Evolutionary conservation across 2,113 vertebrate species (phyloP).

Genomic region (Emydura subglobosa): DNA sequence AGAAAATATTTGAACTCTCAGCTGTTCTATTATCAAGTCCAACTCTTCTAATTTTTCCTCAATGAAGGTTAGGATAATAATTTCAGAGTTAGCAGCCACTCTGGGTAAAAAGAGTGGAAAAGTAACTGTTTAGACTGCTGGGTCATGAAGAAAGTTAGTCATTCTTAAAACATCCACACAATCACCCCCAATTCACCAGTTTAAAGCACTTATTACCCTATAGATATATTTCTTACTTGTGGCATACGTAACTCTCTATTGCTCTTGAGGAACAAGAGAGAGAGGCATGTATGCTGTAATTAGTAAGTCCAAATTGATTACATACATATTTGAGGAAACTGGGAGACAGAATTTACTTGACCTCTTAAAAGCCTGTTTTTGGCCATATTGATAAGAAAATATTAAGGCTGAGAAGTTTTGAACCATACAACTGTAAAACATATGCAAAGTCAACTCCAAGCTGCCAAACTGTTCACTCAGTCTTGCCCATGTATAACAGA

Average conservation of each 20-base stretch:
- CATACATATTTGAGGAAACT: neutral
- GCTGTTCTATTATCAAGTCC: neutral
- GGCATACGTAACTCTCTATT: neutral
- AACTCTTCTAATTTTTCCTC: neutral
- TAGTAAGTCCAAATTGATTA: accelerated
- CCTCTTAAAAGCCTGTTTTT: neutral
- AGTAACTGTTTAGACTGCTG: neutral
- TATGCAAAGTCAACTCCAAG: neutral
- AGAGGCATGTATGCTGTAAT: neutral
- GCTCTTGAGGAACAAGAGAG: neutral
- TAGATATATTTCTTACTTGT: neutral
- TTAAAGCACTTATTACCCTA: neutral
- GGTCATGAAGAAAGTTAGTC: neutral
- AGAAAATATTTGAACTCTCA: neutral
- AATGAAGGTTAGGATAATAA: neutral
- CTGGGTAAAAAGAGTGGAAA: neutral
- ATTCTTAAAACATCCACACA: neutral
- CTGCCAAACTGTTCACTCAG: neutral
- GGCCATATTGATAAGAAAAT: neutral
- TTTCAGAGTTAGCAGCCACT: neutral
- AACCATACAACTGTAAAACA: neutral
- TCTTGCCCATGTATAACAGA: neutral
- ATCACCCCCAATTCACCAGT: neutral
- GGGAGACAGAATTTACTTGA: accelerated
- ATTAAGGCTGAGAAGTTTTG: neutral